phyloP scores from a whole-genome alignment of 2,888 invertebrate species.

The Dromius quadrimaculatus region DNA sequence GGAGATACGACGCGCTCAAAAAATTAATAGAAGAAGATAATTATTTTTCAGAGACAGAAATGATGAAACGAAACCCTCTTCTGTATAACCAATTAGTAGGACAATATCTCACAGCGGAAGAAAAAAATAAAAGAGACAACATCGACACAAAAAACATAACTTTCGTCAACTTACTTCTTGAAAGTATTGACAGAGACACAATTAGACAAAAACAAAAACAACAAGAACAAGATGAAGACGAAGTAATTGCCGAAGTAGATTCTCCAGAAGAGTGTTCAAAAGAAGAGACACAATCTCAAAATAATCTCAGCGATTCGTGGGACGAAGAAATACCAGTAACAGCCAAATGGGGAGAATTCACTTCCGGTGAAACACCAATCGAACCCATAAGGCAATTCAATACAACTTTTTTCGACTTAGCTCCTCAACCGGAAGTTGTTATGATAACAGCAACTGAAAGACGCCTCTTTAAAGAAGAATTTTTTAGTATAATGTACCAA shows the following conservation, averaged over 20 bases:
- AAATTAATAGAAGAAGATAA: conserved; percentile 75
- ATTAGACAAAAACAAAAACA: conserved; percentile 73
- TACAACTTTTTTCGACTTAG: background rate
- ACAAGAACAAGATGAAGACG: conserved; percentile 73
- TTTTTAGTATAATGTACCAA: conserved; percentile 85
- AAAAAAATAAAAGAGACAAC: conserved; percentile 75
- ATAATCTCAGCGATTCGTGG: conserved; percentile 20
- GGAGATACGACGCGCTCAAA: conserved; percentile 85
- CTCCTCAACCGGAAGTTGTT: conserved; percentile 55
- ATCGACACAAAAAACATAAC: conserved; percentile 71
- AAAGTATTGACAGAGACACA: conserved; percentile 82
- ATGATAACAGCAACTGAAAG: conserved; percentile 73
- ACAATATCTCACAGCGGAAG: conserved; percentile 83
- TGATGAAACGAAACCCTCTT: conserved; percentile 92
- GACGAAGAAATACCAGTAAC: conserved; percentile 54
- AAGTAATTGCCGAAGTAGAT: conserved; percentile 65
- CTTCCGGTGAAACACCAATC: conserved; percentile 54
- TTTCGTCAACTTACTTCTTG: conserved; percentile 83
- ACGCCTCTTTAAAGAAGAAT: conserved; percentile 81
- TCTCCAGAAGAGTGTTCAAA: conserved; percentile 57
- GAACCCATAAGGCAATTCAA: conserved; percentile 17
- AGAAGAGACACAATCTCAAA: conserved; percentile 56
- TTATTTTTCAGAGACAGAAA: conserved; percentile 93
- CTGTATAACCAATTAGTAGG: conserved; percentile 92
- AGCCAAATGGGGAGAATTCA: conserved; percentile 61